These are phyloP conservation scores for Kryptopterus vitreolus DNA, from an alignment of 2,797 vertebrate species.

Conservation along the genomic window DNA sequence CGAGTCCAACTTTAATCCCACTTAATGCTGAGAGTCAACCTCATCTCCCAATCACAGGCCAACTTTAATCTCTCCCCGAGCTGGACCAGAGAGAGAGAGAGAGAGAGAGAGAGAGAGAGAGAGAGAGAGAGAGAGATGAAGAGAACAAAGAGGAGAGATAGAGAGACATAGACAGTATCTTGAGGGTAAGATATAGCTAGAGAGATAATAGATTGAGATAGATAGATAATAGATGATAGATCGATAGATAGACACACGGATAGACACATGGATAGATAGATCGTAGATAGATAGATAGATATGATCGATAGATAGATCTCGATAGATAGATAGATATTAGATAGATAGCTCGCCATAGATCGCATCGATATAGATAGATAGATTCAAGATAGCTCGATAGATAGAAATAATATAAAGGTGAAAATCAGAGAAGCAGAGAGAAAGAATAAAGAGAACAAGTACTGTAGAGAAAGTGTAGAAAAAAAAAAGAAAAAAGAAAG, in stretches of 20 bases:
- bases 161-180: neutral
- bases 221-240: neutral
- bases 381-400: conserved; percentile 58
- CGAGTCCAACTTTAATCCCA: conserved; percentile 99
- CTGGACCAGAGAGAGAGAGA: conserved; percentile 77
- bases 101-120: conserved; percentile 32
- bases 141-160: conserved; percentile 37
- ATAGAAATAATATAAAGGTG: no score
- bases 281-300: neutral
- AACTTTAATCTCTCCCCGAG: conserved; percentile 97
- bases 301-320: neutral
- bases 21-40: conserved; percentile 99
- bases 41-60: conserved; percentile 99
- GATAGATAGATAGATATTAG: neutral
- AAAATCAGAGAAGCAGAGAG: no score
- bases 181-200: neutral
- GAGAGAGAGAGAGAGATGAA: conserved; percentile 67
- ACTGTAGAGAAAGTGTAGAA: no score
- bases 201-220: neutral
- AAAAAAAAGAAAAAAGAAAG: neutral
- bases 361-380: neutral
- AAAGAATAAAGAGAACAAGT: neutral
- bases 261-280: neutral
- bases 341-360: neutral
- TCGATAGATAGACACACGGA: neutral